Conservation (phyloP, 2,888 invertebrate species). For the Dryococelus australis region DNA sequence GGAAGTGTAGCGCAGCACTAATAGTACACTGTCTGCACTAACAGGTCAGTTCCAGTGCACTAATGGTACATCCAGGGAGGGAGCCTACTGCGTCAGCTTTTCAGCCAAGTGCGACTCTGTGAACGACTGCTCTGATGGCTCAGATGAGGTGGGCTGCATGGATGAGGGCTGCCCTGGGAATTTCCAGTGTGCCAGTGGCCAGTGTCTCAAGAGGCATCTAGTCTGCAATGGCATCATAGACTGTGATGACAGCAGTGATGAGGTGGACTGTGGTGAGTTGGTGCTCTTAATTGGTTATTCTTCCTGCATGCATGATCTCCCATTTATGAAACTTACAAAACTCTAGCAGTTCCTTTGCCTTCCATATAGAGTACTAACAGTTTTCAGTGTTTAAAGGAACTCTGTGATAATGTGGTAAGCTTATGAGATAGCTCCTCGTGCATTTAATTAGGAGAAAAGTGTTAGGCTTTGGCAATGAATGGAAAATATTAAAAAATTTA, state of each 20-base stretch:
- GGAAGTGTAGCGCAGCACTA: no score
- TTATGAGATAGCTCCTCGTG: no score
- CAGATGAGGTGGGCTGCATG: constrained; percentile 67
- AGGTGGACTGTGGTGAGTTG: constrained; percentile 63
- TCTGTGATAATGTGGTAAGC: no score
- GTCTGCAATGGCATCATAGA: constrained; percentile 70
- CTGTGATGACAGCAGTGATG: constrained; percentile 69
- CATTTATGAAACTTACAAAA: no score
- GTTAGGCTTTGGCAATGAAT: no score
- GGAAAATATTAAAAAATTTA: no score
- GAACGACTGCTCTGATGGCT: constrained; percentile 68
- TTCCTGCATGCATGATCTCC: no score
- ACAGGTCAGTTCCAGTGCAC: constrained; percentile 66
- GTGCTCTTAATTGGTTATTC: not conserved
- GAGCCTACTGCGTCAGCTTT: constrained; percentile 64
- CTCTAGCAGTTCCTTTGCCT: no score
- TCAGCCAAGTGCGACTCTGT: constrained; percentile 65
- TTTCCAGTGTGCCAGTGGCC: constrained; percentile 66
- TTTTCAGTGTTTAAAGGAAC: no score
- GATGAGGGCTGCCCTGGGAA: constrained; percentile 66
- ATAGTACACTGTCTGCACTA: not conserved
- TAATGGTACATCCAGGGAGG: constrained; percentile 67
- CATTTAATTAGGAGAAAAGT: no score
- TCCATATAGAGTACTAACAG: no score
- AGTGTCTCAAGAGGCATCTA: constrained; percentile 66